Base-by-base conservation (phyloP, 2,797 vertebrate species). In the Sebastes cheni region DNA sequence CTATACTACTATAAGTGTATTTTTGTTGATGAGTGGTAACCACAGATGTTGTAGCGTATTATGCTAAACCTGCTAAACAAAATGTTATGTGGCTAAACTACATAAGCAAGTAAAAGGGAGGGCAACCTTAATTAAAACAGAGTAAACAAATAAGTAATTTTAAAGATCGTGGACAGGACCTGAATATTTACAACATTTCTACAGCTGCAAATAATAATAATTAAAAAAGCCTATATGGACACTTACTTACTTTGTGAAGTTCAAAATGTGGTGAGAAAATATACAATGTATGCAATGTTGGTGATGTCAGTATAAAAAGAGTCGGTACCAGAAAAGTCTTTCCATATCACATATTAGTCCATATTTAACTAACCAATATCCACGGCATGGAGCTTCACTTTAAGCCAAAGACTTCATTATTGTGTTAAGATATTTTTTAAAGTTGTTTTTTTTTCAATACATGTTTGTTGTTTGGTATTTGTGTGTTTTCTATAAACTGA, bases 401-500 rank as follows among this genome's bases (percentile, higher is more conserved):
- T 27, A 89, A 86, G 60, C 90, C 92, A 91, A 92, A 92, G 84
- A 92, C 39, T 79, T 60, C 2, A 67, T 54, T 61, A 54, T 71
- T 76, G 11, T 93, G 34, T 88, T 67, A 86, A 75, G 5, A 64
- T 39, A 72, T 72, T 68, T 68, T 65, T 66, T 1, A 67, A 58
- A 2, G 6, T 29, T 82, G 13, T 67, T 70, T 82, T 80, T 70
- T 22, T 70, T 75, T 27, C 39, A 70, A 8, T 66, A 50, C 29
- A 16, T 67, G 73, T 77, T 80, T 79, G 13, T 77, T 79, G 29
- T 77, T 86, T 83, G 55, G 20, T 77, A 73, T 80, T 71, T 78
- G 22, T 71, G 68, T 71, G 67, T 93, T 93, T 91, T 90, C 72
- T 92, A 86, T 86, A 77, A 77, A 81, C 58, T 42, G 54, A 83